Percentiles rank a stretch among this genome's conserved stretches.
Evolutionary conservation across 1,140 invertebrate species (phyloP).

Genomic region (Caenorhabditis tropicalis): DNA sequence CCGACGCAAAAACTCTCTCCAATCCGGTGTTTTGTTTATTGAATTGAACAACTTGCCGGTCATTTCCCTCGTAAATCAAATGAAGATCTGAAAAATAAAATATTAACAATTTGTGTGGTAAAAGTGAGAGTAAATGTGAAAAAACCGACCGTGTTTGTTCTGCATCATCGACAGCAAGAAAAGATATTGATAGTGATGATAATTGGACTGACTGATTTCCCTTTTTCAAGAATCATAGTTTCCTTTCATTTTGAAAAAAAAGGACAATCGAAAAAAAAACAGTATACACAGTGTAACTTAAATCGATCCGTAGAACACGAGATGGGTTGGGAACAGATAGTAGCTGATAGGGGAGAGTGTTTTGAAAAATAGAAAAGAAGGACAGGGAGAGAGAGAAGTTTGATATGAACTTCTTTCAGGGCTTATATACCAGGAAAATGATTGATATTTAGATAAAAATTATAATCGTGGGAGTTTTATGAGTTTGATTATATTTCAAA

Average conservation of each 20-base stretch:
- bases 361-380: neutral
- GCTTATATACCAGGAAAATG: neutral
- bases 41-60: neutral
- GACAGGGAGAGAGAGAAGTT: too few species aligned
- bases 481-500: too few species aligned
- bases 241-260: neutral
- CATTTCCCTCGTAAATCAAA: neutral
- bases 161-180: neutral
- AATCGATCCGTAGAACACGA: conserved; percentile 10
- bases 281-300: conserved; percentile 8
- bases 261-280: neutral
- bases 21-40: neutral
- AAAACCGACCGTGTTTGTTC: conserved; percentile 32
- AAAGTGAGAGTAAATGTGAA: neutral
- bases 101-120: neutral
- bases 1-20: conserved; percentile 8
- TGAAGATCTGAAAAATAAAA: conserved; percentile 14
- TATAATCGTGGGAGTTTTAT: too few species aligned
- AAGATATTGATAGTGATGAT: conserved; percentile 26
- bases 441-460: neutral
- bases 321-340: conserved; percentile 24
- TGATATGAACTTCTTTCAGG: neutral
- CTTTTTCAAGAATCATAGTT: conserved; percentile 37
- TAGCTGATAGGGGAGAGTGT: neutral
- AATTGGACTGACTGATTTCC: conserved; percentile 27